Base-by-base conservation (phyloP, 2,888 invertebrate species). In the Asteroscopus sphinx region DNA sequence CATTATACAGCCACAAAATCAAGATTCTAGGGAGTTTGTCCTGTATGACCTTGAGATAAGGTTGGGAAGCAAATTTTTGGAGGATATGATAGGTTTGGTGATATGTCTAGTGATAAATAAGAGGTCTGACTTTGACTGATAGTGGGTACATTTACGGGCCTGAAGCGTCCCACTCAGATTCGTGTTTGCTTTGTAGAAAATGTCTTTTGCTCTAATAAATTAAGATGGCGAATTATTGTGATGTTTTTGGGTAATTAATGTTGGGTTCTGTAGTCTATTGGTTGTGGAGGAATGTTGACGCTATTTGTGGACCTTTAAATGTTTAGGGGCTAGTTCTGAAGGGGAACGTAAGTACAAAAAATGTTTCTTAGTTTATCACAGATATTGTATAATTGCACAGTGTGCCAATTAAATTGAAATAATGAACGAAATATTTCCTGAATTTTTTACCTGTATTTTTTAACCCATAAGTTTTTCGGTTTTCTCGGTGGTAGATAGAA, bases 81-180 rank as follows among this genome's bases (percentile, higher is more conserved):
- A 36, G n/a, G 13, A 51, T 30, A 28, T n/a, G 9, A 3, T 1
- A 30, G 12, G 8, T 37, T 47, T 67, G 39, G 66, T 57, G 52
- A 57, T 56, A 58, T 71, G 51, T 62, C 59, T 78, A 79, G 88
- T 91, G 90, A 92, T 91, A 90, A 91, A 92, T 91, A 89, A 86
- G 80, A 83, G 80, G 82, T 73, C 74, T 85, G 92, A 92, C 92
- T 74, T 87, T 91, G 92, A 92, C 81, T 80, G 88, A 92, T 92
- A 76, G 90, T 77, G 81, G 86, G 85, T 48, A 79, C 81, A 81
- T 83, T 80, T 81, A 73, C 76, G 66, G 71, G 75, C 70, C 70
- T 47, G 56, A 60, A 63, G 65, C 77, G 76, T 79, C 85, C 81
- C 81, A 77, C 83, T 83, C 83, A 81, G 83, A 88, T 87, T 86